Evolutionary conservation across 2,113 vertebrate genomes (phyloP).

Genomic region (Cisticola juncidis): DNA sequence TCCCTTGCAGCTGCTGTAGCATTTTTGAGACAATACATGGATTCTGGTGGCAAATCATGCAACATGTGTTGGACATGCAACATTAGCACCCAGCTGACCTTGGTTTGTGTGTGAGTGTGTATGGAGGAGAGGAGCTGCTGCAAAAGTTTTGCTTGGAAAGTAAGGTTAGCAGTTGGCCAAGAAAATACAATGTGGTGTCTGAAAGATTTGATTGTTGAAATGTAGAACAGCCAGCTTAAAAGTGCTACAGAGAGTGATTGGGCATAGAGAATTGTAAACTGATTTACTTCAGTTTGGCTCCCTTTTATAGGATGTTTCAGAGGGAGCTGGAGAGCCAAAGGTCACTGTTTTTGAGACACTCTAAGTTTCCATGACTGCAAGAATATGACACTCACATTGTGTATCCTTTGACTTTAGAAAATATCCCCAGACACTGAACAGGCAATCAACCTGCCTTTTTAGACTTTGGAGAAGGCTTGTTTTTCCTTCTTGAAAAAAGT

Average conservation of each 20-base stretch:
- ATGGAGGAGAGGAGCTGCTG: not conserved
- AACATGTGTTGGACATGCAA: not conserved
- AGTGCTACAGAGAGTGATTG: not conserved
- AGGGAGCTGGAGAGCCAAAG: not conserved
- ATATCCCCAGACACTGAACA: slow-evolving; percentile 45
- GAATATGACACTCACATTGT: slow-evolving; percentile 46
- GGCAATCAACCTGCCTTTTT: slow-evolving; percentile 38
- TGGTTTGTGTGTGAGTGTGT: not conserved
- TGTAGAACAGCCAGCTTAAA: not conserved
- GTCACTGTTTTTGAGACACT: slow-evolving; percentile 36
- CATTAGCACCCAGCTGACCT: not conserved
- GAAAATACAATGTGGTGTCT: not conserved
- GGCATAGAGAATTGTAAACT: not conserved
- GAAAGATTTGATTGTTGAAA: not conserved
- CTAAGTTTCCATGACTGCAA: slow-evolving; percentile 30
- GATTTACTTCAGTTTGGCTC: not conserved
- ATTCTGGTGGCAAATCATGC: not conserved
- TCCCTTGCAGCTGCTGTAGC: not conserved
- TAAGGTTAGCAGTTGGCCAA: not conserved
- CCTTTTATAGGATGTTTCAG: not conserved
- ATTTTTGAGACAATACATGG: not conserved
- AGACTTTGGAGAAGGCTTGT: slow-evolving; percentile 34
- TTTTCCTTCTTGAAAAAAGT: slow-evolving; percentile 47
- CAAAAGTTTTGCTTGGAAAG: not conserved
- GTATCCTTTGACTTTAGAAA: slow-evolving; percentile 55